Conservation (phyloP, 2,797 vertebrate genomes). For the Chaunax sp. region DNA sequence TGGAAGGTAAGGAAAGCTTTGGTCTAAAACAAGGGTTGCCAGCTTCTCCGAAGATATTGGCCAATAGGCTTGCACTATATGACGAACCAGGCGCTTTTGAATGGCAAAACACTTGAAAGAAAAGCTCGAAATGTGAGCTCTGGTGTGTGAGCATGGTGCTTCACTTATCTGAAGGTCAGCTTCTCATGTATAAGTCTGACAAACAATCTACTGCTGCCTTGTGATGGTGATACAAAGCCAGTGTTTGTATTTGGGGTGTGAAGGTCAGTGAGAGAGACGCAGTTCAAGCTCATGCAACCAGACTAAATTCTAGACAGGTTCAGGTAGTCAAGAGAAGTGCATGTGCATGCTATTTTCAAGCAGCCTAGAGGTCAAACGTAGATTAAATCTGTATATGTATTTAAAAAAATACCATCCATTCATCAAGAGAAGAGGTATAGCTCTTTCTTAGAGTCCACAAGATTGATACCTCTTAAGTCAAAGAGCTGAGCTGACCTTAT, state of each 20-base stretch:
- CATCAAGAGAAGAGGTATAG: slow-evolving; percentile 15
- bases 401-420: too few species aligned
- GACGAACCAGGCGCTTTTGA: background rate
- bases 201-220: slow-evolving; percentile 14
- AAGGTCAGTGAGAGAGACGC: slow-evolving; percentile 32
- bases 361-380: too few species aligned
- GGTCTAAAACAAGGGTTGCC: background rate
- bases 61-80: background rate
- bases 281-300: too few species aligned
- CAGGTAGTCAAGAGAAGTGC: too few species aligned
- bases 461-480: too few species aligned
- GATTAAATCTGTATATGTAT: too few species aligned
- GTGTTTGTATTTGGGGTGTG: slow-evolving; percentile 18
- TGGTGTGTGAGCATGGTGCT: background rate
- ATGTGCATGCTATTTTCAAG: too few species aligned
- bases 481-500: too few species aligned
- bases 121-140: background rate
- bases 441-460: background rate
- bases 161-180: slow-evolving; percentile 57
- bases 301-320: too few species aligned
- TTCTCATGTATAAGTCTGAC: slow-evolving; percentile 23
- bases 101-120: background rate
- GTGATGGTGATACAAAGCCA: slow-evolving; percentile 39
- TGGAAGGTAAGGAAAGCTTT: background rate
- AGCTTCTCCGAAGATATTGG: background rate